A percentile compares a stretch with the other conserved stretches of the same genome.
Conservation (phyloP, 2,113 vertebrate genomes). For the Chauna torquata region DNA sequence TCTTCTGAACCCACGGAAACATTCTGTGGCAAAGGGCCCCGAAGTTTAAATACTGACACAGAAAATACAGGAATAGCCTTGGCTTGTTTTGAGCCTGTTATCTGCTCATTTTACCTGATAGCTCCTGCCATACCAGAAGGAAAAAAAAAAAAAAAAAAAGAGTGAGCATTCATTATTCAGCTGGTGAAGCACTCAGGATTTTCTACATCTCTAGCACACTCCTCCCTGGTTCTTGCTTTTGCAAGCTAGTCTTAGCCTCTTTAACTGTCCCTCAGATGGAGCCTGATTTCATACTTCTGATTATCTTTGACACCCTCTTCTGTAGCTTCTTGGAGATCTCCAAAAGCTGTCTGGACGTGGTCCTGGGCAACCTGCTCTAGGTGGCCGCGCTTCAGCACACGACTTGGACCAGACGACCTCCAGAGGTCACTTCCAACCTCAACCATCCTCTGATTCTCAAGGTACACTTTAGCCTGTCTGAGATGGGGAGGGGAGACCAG, state of each 20-base stretch:
- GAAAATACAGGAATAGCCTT: not conserved
- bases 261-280: not conserved
- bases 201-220: not conserved
- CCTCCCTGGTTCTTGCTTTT: not conserved
- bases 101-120: not conserved
- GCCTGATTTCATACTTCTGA: not conserved
- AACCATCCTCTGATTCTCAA: not conserved
- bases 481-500: not conserved
- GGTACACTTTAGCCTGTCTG: not conserved
- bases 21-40: not conserved
- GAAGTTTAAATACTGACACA: not conserved
- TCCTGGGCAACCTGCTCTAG: not conserved
- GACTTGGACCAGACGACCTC: not conserved
- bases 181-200: not conserved
- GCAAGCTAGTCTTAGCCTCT: not conserved
- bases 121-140: not conserved
- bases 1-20: not conserved
- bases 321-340: not conserved
- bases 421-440: not conserved
- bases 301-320: not conserved
- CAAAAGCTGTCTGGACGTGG: not conserved
- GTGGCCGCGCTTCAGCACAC: not conserved
- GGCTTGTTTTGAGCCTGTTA: not conserved
- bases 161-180: not conserved
- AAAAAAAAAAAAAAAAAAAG: not conserved